These are phyloP conservation scores for Calliphora vomitoria DNA, from an alignment of 2,888 invertebrate genomes.

Conservation along the genomic window DNA sequence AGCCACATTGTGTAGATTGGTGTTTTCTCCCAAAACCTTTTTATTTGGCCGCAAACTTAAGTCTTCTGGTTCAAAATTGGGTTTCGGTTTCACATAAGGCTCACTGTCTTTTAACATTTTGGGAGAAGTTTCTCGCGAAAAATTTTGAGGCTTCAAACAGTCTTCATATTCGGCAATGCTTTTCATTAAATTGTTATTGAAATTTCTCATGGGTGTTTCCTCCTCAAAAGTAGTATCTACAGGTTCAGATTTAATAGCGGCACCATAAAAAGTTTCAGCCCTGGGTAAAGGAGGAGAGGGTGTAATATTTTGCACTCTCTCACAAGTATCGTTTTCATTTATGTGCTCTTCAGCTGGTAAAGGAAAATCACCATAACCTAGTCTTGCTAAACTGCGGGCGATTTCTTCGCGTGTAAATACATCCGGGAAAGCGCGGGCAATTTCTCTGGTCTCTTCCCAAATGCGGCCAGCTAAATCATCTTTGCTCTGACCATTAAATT, in stretches of 20 bases:
- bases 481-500: constrained; percentile 77
- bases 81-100: constrained; percentile 28
- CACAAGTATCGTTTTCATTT: constrained; percentile 71
- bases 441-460: constrained; percentile 83
- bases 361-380: constrained; percentile 81
- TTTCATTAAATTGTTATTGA: constrained; percentile 80
- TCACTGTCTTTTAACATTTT: constrained; percentile 62
- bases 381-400: constrained; percentile 80
- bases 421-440: constrained; percentile 83
- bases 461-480: constrained; percentile 82
- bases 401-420: constrained; percentile 83
- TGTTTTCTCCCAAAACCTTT: constrained; percentile 79
- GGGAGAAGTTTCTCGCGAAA: constrained; percentile 75
- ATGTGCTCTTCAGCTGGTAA: constrained; percentile 75
- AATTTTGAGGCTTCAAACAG: constrained; percentile 77
- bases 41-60: constrained; percentile 77
- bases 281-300: constrained; percentile 63
- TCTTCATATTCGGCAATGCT: constrained; percentile 82
- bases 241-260: constrained; percentile 75
- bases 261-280: constrained; percentile 61
- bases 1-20: constrained; percentile 81
- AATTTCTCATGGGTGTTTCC: constrained; percentile 77
- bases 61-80: constrained; percentile 80
- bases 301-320: constrained; percentile 9
- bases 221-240: constrained; percentile 53